Percentiles rank a stretch among this genome's conserved stretches.
phyloP scores from a whole-genome alignment of 2,797 vertebrate species.

The Sebastolobus alascanus region DNA sequence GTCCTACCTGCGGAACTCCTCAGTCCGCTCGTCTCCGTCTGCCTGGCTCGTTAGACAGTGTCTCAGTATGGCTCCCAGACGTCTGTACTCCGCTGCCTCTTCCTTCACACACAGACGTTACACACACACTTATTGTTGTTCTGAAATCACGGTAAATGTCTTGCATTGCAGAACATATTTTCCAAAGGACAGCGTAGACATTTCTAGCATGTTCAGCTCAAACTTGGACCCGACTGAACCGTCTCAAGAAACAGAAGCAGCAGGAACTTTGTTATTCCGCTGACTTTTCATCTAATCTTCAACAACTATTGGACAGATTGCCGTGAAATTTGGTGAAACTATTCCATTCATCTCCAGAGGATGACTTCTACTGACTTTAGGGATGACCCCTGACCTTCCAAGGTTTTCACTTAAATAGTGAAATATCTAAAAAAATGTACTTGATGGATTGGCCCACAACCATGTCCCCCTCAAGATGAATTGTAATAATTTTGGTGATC shows the following conservation, averaged over 20 bases:
- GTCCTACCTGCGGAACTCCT: constrained; percentile 92
- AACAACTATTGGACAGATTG: neutral
- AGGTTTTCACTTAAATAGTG: neutral
- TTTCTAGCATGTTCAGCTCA: neutral
- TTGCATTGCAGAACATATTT: neutral
- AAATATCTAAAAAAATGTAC: neutral
- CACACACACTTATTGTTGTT: neutral
- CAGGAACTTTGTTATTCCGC: neutral
- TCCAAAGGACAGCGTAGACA: neutral
- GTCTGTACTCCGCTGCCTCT: constrained; percentile 90
- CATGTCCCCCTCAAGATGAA: neutral
- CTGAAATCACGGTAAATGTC: neutral
- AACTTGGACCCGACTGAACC: neutral
- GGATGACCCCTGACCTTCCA: neutral
- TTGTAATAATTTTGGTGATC: no score
- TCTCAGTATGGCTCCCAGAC: constrained; percentile 91
- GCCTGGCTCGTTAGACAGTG: constrained; percentile 90
- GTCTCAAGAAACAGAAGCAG: neutral
- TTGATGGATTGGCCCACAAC: neutral
- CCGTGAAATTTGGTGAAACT: neutral
- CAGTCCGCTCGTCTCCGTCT: constrained; percentile 90
- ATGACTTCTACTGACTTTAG: neutral
- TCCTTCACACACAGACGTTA: constrained; percentile 81
- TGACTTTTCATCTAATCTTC: neutral
- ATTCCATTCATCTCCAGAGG: neutral